These are phyloP conservation scores for Muntiacus muntjak DNA, from an alignment of 2,113 vertebrate genomes.

Conservation along the genomic window DNA sequence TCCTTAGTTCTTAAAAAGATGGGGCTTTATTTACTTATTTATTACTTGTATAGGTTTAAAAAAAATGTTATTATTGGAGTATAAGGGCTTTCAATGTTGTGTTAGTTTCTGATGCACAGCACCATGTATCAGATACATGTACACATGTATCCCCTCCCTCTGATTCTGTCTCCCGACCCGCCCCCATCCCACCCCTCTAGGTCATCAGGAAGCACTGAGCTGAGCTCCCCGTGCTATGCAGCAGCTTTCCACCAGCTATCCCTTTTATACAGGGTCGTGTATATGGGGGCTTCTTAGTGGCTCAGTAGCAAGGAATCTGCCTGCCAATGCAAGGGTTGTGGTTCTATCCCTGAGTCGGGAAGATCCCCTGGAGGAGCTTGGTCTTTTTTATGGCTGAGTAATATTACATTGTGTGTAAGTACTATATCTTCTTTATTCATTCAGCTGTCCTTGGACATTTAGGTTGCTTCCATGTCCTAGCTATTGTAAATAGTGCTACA, in stretches of 20 bases:
- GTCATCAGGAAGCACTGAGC: neutral
- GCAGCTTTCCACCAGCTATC: neutral
- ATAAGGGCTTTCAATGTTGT: neutral
- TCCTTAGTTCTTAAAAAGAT: neutral
- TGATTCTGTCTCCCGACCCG: too few species aligned
- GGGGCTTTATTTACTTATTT: neutral
- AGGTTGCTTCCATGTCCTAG: neutral
- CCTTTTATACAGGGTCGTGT: neutral
- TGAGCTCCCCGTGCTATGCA: neutral
- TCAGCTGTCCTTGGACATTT: neutral
- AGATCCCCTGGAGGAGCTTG: neutral
- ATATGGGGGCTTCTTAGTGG: neutral
- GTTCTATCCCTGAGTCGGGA: neutral
- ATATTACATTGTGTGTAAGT: neutral
- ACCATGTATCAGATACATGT: neutral
- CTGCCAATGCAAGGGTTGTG: neutral
- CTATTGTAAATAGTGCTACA: neutral
- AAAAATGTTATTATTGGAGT: neutral
- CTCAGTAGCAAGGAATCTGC: neutral
- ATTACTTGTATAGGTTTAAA: neutral
- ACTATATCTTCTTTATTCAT: neutral
- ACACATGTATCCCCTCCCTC: too few species aligned
- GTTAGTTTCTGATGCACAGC: neutral
- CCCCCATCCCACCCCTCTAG: neutral
- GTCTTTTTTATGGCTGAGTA: neutral